These are phyloP conservation scores for Dinoponera quadriceps DNA, from an alignment of 1,140 invertebrate species.

Conservation along the genomic window DNA sequence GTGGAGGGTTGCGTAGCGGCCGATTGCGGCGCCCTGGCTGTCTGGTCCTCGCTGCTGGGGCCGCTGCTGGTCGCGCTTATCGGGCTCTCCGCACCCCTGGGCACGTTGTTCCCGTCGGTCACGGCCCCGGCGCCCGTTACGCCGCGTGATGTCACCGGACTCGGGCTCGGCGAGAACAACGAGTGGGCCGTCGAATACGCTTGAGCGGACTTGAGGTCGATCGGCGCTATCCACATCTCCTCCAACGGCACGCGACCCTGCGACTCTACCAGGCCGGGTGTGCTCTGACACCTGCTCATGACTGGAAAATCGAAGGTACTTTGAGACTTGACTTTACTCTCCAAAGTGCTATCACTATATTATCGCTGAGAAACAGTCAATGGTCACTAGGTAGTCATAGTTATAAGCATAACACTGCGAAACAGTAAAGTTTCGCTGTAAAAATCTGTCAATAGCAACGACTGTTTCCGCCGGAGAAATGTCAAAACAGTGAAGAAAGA, in stretches of 20 bases:
- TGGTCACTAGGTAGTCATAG: no score
- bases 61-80: conserved; percentile 84
- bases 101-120: conserved; percentile 61
- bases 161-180: conserved; percentile 85
- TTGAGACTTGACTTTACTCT: background rate
- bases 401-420: no score
- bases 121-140: background rate
- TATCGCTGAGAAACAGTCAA: no score
- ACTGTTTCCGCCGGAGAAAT: no score
- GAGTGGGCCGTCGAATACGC: conserved; percentile 81
- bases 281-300: conserved; percentile 97
- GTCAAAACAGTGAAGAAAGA: no score
- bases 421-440: no score
- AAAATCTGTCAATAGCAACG: no score
- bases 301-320: conserved; percentile 87
- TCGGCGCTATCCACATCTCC: conserved; percentile 93
- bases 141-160: conserved; percentile 80
- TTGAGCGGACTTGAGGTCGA: conserved; percentile 78
- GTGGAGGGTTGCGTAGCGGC: conserved; percentile 79
- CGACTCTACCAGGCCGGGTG: conserved; percentile 97
- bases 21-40: conserved; percentile 76
- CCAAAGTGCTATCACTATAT: no score
- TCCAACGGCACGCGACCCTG: conserved; percentile 94
- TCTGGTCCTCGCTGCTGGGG: conserved; percentile 83
- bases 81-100: conserved; percentile 82